Percentiles rank a stretch among this genome's conserved stretches.
Evolutionary conservation across 2,113 vertebrate species (phyloP).

Genomic region (Neodon shergylaensis): DNA sequence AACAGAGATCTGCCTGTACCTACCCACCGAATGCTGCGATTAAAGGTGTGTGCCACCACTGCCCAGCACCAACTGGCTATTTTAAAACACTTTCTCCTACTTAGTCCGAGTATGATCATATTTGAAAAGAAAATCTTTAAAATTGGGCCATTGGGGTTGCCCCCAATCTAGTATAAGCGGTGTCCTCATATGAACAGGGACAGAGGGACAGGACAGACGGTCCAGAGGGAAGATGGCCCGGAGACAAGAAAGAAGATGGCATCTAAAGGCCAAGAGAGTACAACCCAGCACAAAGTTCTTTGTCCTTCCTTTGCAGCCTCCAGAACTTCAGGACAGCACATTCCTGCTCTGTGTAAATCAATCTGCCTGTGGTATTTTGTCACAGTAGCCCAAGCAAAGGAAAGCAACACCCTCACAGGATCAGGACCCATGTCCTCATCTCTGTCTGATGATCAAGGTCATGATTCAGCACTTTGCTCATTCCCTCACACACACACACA

Average conservation of each 20-base stretch:
- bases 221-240: background rate
- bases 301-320: fast-evolving
- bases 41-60: too few relatives aligned
- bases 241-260: background rate
- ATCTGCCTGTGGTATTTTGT: background rate
- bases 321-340: background rate
- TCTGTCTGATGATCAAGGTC: background rate
- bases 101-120: background rate
- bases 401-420: too few relatives aligned
- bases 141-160: background rate
- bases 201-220: background rate
- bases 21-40: too few relatives aligned
- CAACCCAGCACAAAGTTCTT: too few relatives aligned
- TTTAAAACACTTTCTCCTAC: background rate
- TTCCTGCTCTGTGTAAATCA: background rate
- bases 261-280: background rate
- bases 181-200: background rate
- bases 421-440: background rate
- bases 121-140: background rate
- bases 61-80: background rate
- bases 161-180: background rate
- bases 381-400: background rate
- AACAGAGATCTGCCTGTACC: too few relatives aligned
- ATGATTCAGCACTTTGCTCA: background rate
- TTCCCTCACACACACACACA: background rate